Evolutionary conservation across 1,140 invertebrate genomes (phyloP).

Genomic region (Solenopsis invicta): DNA sequence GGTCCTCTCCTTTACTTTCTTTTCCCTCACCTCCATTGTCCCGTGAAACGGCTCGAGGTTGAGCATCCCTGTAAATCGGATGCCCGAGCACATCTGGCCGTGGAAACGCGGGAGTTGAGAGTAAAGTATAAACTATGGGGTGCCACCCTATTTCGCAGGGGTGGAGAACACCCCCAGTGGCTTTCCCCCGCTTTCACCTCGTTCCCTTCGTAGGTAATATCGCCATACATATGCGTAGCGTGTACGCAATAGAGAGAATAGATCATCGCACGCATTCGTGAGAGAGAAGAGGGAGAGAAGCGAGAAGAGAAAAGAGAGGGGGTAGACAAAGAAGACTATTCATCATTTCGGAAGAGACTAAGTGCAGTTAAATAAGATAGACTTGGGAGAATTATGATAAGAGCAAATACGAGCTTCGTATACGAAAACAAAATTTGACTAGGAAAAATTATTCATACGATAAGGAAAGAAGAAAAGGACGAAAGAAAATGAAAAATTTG

Average conservation of each 20-base stretch:
- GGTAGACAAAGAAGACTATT: constrained; percentile 40
- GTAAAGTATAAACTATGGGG: constrained; percentile 83
- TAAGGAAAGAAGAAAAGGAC: not conserved
- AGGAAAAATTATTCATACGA: not conserved
- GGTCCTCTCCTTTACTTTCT: constrained; percentile 42
- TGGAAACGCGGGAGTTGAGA: constrained; percentile 79
- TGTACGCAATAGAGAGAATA: constrained; percentile 14
- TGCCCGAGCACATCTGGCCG: constrained; percentile 80
- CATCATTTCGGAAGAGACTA: constrained; percentile 20
- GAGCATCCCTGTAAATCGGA: constrained; percentile 78
- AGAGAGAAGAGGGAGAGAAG: not conserved
- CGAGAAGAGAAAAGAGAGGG: constrained; percentile 4
- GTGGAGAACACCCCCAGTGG: constrained; percentile 37
- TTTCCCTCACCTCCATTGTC: not conserved
- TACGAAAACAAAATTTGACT: not conserved
- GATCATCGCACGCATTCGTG: constrained; percentile 12
- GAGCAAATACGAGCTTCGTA: not conserved
- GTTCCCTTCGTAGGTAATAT: constrained; percentile 71
- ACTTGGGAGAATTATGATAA: constrained; percentile 31
- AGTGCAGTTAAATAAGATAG: constrained; percentile 43
- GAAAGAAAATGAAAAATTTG: not conserved
- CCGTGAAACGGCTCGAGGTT: constrained; percentile 43
- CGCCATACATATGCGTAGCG: constrained; percentile 50
- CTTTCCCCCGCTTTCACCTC: constrained; percentile 35
- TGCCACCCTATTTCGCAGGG: constrained; percentile 76